Conservation (phyloP, 2,888 invertebrate species). For the Laothoe populi region DNA sequence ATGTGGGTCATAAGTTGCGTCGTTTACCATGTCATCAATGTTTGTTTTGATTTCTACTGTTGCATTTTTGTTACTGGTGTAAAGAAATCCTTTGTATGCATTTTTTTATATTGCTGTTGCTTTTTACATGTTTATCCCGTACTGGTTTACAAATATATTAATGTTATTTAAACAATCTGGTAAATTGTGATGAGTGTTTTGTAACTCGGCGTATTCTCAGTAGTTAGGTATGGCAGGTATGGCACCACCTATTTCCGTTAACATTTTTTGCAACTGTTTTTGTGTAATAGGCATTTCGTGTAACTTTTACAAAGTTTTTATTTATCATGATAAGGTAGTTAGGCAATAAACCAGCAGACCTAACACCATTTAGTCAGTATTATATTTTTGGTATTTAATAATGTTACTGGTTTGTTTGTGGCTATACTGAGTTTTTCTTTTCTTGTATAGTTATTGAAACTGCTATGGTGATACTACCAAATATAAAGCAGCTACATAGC, state of each 20-base stretch:
- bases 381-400: too few relatives aligned
- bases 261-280: conserved; percentile 37
- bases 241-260: conserved; percentile 51
- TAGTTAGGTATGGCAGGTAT: conserved; percentile 20
- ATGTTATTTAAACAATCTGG: conserved; percentile 1
- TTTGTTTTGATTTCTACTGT: conserved; percentile 76
- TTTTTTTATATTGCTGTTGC: neutral
- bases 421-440: too few relatives aligned
- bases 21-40: conserved; percentile 80
- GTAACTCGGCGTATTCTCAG: conserved; percentile 36
- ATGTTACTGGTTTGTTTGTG: too few relatives aligned
- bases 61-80: conserved; percentile 35
- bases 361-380: too few relatives aligned
- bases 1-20: conserved; percentile 53
- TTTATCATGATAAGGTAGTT: neutral
- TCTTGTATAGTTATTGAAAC: too few relatives aligned
- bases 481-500: too few relatives aligned
- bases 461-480: too few relatives aligned
- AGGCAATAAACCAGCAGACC: neutral
- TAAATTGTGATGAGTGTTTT: neutral
- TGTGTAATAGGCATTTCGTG: neutral
- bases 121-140: neutral
- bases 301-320: neutral
- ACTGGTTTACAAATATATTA: neutral
- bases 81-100: conserved; percentile 8